phyloP scores from a whole-genome alignment of 2,888 invertebrate species.

The Heliconius ethilla region DNA sequence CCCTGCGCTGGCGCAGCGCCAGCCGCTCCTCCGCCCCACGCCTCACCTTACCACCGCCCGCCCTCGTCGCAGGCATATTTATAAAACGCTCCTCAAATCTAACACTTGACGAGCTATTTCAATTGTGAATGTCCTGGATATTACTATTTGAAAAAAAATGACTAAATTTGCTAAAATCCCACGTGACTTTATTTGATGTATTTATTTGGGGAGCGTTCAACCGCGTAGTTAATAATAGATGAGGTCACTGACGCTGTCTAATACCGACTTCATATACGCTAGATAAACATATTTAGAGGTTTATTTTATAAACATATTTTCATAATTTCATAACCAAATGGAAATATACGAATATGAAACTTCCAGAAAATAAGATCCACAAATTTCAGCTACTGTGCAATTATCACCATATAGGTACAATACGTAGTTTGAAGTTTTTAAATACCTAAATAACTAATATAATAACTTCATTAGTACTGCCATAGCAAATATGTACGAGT shows the following conservation, averaged over 20 bases:
- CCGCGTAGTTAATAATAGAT: slow-evolving; percentile 49
- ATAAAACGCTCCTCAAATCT: slow-evolving; percentile 25
- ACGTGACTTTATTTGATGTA: slow-evolving; percentile 30
- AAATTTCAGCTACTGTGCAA: no score
- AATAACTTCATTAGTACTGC: no score
- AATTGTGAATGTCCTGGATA: slow-evolving; percentile 21
- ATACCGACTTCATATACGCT: neutral
- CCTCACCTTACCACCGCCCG: slow-evolving; percentile 4
- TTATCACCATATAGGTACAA: no score
- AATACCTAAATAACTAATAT: no score
- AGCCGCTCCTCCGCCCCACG: slow-evolving; percentile 32
- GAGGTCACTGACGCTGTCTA: slow-evolving; percentile 48
- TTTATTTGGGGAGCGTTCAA: slow-evolving; percentile 56
- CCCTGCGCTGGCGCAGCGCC: slow-evolving; percentile 50
- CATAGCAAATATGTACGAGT: no score
- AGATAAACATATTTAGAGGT: no score
- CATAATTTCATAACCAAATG: no score
- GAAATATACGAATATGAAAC: no score
- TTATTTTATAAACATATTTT: no score
- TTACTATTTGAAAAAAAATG: neutral
- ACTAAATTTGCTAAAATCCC: slow-evolving; percentile 30
- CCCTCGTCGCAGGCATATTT: slow-evolving; percentile 32
- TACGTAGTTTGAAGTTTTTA: no score
- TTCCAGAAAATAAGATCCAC: no score
- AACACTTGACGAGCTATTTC: slow-evolving; percentile 15